Base-by-base conservation (phyloP, 2,888 invertebrate species). In the Sepioteuthis lessoniana region DNA sequence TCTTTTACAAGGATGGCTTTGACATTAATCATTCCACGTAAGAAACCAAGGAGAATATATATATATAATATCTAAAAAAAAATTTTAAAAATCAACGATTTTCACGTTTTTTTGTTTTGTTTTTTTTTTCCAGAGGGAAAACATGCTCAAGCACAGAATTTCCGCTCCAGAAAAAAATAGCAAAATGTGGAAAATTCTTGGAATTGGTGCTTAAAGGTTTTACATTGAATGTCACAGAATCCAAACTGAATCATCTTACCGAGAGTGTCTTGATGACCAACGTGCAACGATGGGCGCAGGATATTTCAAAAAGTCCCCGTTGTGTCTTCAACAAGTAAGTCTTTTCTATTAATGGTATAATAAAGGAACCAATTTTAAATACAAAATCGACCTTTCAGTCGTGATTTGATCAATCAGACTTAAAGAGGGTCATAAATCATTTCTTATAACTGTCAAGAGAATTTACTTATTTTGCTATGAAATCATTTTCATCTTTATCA, bases 271-370 rank as follows among this genome's bases (percentile, higher is more conserved):
- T 76, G 7, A 76, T 76, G 76, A 13, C 76, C n/a, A 76, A 31
- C 10, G 76, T 76, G n/a, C 76, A 76, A 10, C 31, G n/a, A 76
- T 76, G 76, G 76, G 7, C 76, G 28, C 76, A 76, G 76, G 31
- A 76, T n/a, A 0, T 76, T 31, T 28, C 76, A 0, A 7, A 31
- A n/a, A 10, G 76, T 76, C 76, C 76, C 10, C 8, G 31, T 10
- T 76, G 76, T 76, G 76, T 76, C 10, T 76, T 76, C 76, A 76
- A 76, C 76, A 76, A 76, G 76, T 76, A 76, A 76, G 76, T 76
- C 31, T 13, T n/a, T 8, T 76, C 31, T 76, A 76, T 7, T 31
- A 76, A 5, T 76, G 8, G 2, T 4, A 8, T 28, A 60, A 8
- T 0, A 28, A 0, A 28, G 3, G 25, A n/a, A n/a, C 8, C 28